Base-by-base conservation (phyloP, 2,888 invertebrate species). In the Marronus borbonicus region DNA sequence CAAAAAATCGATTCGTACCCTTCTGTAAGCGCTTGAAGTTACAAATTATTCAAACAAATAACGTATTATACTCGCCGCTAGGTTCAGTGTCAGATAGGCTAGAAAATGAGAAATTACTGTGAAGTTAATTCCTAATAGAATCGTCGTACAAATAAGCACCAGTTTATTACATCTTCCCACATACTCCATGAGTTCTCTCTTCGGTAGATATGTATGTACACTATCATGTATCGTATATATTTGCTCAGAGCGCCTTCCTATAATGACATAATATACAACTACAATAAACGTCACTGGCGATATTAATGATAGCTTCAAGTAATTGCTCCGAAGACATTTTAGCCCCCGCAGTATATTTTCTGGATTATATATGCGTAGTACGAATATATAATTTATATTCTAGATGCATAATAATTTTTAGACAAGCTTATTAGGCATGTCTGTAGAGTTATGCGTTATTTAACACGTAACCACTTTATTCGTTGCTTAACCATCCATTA, bases 241-340 rank as follows among this genome's bases (percentile, higher is more conserved):
- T 70, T 58, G 72, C 39, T 49, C 60, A 44, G 17, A 28, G 72
- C 60, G 72, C 72, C 72, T 60, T 60, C n/a, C 44, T 44, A 74
- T 74, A 74, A 74, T 74, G 60, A 44, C 49, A 60, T 62, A 74
- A 74, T 74, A 74, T 72, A 58, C 17, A 44, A 74, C 60, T 44
- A 74, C 49, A 49, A 74, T 74, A 74, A 74, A 74, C 31, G 72
- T 62, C 72, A 60, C 72, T 39, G 28, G 24, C 3, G 24, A 49
- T 72, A 74, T 74, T 74, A 62, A 74, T 74, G 60, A 44, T 58
- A 58, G 20, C 58, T 72, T 39, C 17, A 20, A 55, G 58, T 60
- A 74, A 74, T 74, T 74, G 72, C 24, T 20, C 60, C 44, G 60
- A 74, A 74, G 72, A 74, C n/a, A 39, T 60, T 74, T 74, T 74